A percentile compares a stretch with the other conserved stretches of the same genome.
These are phyloP conservation scores for Pterocles orientalis DNA, from an alignment of 2,113 vertebrate species.

Conservation along the genomic window DNA sequence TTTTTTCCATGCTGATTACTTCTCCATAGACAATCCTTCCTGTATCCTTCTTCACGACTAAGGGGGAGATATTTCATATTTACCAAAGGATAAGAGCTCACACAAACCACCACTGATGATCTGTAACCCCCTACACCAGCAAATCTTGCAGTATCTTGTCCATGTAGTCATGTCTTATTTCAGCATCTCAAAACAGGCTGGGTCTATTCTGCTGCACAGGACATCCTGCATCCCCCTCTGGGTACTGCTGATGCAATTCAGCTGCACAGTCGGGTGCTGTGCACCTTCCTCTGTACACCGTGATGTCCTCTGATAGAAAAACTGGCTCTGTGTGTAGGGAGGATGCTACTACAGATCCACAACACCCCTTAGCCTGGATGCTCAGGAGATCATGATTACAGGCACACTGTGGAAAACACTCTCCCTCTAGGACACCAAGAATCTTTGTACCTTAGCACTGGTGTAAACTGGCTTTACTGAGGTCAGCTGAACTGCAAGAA, in stretches of 20 bases:
- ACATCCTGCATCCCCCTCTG: background rate
- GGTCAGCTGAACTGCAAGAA: background rate
- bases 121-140: background rate
- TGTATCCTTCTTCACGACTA: background rate
- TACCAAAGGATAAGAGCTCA: background rate
- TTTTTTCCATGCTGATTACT: background rate
- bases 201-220: background rate
- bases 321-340: background rate
- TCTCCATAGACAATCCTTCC: background rate
- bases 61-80: background rate
- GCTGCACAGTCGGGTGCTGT: background rate
- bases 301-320: background rate
- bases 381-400: background rate
- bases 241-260: background rate
- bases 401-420: background rate
- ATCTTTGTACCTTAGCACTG: background rate
- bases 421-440: background rate
- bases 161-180: background rate
- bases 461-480: background rate
- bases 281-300: background rate
- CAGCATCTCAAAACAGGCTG: background rate
- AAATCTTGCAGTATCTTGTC: background rate
- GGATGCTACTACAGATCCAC: background rate
- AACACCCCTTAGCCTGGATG: background rate
- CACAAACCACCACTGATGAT: rapidly evolving